phyloP scores from a whole-genome alignment of 2,113 vertebrate genomes.

The Orcinus orca region DNA sequence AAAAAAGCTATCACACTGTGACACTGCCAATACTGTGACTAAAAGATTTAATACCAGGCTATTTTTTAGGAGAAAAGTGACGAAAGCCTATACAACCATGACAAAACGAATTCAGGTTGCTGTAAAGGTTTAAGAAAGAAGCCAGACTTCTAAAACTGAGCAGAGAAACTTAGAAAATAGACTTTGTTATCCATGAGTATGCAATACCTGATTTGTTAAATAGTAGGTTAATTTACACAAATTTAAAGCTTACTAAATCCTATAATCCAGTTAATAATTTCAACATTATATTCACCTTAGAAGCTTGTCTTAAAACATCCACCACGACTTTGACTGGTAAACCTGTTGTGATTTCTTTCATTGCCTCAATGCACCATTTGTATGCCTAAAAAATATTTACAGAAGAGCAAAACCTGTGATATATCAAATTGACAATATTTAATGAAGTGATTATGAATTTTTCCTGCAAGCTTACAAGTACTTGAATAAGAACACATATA shows the following conservation, averaged over 20 bases:
- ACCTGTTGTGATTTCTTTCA: conserved; percentile 96
- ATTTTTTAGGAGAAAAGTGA: neutral
- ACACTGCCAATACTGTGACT: neutral
- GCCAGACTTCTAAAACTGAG: neutral
- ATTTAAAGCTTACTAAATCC: neutral
- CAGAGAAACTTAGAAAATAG: neutral
- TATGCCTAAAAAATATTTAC: conserved; percentile 88
- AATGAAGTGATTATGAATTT: neutral
- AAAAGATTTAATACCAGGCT: neutral
- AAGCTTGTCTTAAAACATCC: conserved; percentile 97
- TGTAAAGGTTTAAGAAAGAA: neutral
- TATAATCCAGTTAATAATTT: neutral
- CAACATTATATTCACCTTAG: conserved; percentile 88
- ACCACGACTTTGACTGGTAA: conserved; percentile 97
- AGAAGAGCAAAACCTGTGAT: conserved; percentile 15
- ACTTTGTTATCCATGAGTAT: fast-evolving
- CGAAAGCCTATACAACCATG: neutral
- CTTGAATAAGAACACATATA: neutral
- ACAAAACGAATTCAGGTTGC: neutral
- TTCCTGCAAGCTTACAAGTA: neutral
- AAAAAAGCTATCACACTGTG: neutral
- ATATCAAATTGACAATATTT: neutral
- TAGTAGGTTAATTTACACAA: neutral
- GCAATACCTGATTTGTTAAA: neutral
- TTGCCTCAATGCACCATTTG: conserved; percentile 98